Base-by-base conservation (phyloP, 2,888 invertebrate genomes). In the Agonopterix alstromeriana region DNA sequence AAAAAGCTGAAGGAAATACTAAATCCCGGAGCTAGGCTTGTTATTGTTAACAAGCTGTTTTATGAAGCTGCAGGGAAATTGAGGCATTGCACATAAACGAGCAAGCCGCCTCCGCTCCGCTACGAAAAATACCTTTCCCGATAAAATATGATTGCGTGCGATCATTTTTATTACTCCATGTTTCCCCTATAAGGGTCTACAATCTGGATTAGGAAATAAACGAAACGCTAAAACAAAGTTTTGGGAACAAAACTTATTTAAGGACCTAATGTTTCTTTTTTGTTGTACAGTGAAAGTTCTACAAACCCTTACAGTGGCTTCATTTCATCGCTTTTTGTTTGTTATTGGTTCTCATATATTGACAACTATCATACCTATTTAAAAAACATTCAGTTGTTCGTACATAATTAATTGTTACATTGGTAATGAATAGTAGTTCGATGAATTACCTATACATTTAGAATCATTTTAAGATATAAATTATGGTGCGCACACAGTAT, bases 101-200 rank as follows among this genome's bases (percentile, higher is more conserved):
- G 53, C 52, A 60, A 55, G 58, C 54, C 60, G 58, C 59, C 54
- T 51, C 54, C 60, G 59, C 67, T 69, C 73, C 67, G 67, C 60
- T 63, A 61, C 64, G 70, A 68, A 69, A 76, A 45, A 49, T 48
- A 35, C 73, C 78, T 74, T 73, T 70, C 62, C 65, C 77, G 74
- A 82, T 85, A 82, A 85, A 82, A 83, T 83, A 85, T 85, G 82
- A 84, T 85, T 83, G 78, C 71, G 61, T 65, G 65, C 69, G 73
- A 77, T 79, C 72, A 74, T 80, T 79, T 82, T 82, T 84, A 83
- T 80, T 78, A 68, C 76, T 60, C 63, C 61, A 54, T 27, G 47
- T 36, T 41, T 50, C 49, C 58, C 10, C 12, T 11, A 53, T 57
- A 57, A 54, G 53, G 55, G 47, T 46, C 53, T 52, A 58, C 55